phyloP scores from a whole-genome alignment of 1,140 invertebrate species.

The Mylabris phalerata region DNA sequence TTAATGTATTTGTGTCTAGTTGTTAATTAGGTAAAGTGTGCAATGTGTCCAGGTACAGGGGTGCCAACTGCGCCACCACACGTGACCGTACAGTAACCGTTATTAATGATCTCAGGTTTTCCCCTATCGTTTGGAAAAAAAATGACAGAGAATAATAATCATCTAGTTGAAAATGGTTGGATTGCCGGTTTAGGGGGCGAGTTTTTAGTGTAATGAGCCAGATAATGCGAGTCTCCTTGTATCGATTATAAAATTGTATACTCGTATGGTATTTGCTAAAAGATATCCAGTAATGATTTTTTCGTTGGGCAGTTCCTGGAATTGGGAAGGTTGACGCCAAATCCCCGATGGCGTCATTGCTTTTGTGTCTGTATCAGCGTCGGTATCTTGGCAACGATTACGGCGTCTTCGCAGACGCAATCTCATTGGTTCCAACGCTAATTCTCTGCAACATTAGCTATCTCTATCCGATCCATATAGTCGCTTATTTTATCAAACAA shows the following conservation, averaged over 20 bases:
- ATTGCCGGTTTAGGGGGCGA: no score
- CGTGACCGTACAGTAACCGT: constrained; percentile 4
- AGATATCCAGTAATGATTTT: no score
- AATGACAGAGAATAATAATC: no score
- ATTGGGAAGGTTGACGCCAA: background rate
- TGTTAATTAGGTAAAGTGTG: constrained; percentile 17
- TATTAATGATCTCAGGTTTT: constrained; percentile 7
- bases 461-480: background rate
- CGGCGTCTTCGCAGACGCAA: constrained; percentile 13
- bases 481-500: no score
- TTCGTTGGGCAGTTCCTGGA: no score
- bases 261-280: no score
- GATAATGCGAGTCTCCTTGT: no score
- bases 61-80: constrained; percentile 13
- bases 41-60: constrained; percentile 12
- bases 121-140: no score
- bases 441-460: constrained; percentile 7
- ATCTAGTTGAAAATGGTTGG: no score
- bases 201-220: no score
- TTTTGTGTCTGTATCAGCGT: constrained; percentile 15
- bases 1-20: background rate
- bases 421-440: constrained; percentile 9
- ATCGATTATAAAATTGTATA: no score
- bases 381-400: constrained; percentile 10
- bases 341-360: constrained; percentile 8